phyloP scores from a whole-genome alignment of 2,797 vertebrate genomes.

The Aulostomus chinensis region DNA sequence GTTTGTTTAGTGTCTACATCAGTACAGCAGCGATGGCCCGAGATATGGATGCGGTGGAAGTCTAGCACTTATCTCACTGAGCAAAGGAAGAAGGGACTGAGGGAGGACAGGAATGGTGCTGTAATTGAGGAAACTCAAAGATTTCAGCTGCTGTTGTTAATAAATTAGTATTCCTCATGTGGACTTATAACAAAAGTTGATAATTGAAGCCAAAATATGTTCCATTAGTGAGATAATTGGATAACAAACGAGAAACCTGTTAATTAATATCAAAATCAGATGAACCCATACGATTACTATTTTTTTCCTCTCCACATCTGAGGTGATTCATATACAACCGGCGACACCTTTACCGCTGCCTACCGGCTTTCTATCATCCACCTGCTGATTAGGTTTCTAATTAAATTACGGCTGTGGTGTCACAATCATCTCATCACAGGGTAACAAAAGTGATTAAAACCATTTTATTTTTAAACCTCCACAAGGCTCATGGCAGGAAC shows the following conservation, averaged over 20 bases:
- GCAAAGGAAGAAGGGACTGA: slow-evolving; percentile 18
- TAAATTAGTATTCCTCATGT: slow-evolving; percentile 47
- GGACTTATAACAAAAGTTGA: slow-evolving; percentile 23
- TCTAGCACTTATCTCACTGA: slow-evolving; percentile 59
- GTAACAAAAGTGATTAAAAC: slow-evolving; percentile 41
- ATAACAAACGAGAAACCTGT: slow-evolving; percentile 39
- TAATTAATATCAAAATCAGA: slow-evolving; percentile 59
- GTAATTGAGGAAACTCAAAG: slow-evolving; percentile 12
- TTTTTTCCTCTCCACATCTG: slow-evolving; percentile 34
- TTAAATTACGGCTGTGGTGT: slow-evolving; percentile 40
- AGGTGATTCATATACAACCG: slow-evolving; percentile 58
- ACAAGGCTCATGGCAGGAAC: slow-evolving; percentile 2
- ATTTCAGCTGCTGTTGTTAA: slow-evolving; percentile 11
- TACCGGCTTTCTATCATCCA: slow-evolving; percentile 34
- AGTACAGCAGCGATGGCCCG: slow-evolving; percentile 60
- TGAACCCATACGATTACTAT: slow-evolving; percentile 19
- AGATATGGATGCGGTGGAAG: slow-evolving; percentile 65
- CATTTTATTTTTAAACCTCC: slow-evolving; percentile 32
- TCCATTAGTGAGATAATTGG: slow-evolving; percentile 51
- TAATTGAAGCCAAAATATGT: slow-evolving; percentile 47
- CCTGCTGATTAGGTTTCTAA: slow-evolving; percentile 41
- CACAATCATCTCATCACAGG: slow-evolving; percentile 34
- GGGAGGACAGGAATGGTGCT: slow-evolving; percentile 3
- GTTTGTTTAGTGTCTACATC: slow-evolving; percentile 75
- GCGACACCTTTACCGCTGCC: slow-evolving; percentile 49